A percentile compares a stretch with the other conserved stretches of the same genome.
Conservation (phyloP, 2,797 vertebrate species). For the Pseudochirops corinnae region DNA sequence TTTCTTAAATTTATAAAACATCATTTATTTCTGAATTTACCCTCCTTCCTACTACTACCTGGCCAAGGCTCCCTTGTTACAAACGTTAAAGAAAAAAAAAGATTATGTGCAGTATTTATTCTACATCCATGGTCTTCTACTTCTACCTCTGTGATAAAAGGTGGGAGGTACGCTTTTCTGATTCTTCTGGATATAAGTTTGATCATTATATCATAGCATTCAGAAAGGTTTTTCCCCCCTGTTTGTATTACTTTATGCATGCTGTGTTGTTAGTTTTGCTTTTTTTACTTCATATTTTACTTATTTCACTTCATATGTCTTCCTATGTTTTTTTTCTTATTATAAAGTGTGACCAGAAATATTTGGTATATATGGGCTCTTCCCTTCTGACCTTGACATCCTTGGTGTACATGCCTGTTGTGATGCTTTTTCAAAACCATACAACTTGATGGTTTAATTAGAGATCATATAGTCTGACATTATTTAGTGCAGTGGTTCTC, state of each 20-base stretch:
- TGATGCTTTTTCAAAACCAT: neutral
- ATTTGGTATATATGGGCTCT: neutral
- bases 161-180: neutral
- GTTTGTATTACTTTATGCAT: neutral
- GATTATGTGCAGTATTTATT: neutral
- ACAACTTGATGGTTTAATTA: neutral
- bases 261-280: neutral
- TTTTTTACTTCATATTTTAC: neutral
- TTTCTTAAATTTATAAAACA: neutral
- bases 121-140: neutral
- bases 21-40: neutral
- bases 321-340: neutral
- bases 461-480: neutral
- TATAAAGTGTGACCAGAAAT: neutral
- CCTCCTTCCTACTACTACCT: neutral
- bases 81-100: neutral
- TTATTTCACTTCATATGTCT: neutral
- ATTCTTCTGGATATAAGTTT: neutral
- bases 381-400: neutral
- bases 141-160: neutral
- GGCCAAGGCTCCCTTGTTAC: neutral
- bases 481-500: neutral
- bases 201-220: neutral
- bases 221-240: neutral
- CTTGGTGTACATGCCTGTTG: neutral